A percentile compares a stretch with the other conserved stretches of the same genome.
These are phyloP conservation scores for Stegostoma tigrinum DNA, from an alignment of 2,113 vertebrate genomes.

Conservation along the genomic window DNA sequence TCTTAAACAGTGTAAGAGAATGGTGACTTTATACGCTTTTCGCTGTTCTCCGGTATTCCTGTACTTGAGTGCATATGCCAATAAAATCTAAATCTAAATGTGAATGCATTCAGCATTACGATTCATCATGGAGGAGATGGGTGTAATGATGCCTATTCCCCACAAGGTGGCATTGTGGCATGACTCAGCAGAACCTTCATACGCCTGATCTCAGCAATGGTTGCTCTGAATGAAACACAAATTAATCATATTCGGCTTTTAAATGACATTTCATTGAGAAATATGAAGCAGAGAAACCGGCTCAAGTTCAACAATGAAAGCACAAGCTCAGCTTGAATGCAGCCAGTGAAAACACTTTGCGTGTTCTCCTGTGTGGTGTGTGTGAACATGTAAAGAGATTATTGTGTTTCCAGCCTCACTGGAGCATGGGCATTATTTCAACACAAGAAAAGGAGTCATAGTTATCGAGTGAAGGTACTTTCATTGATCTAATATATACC, in stretches of 20 bases:
- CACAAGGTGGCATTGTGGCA: neutral
- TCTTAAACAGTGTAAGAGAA: too few species aligned
- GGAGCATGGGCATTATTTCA: neutral
- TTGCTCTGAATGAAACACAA: neutral
- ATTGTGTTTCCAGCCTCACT: neutral
- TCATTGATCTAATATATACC: neutral
- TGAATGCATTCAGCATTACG: neutral
- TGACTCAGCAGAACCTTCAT: neutral
- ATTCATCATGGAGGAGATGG: neutral
- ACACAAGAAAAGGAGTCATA: neutral
- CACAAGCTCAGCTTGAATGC: neutral
- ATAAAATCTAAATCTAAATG: too few species aligned
- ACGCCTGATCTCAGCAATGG: neutral
- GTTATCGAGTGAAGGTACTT: neutral
- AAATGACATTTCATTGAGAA: neutral
- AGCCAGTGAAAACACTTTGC: neutral
- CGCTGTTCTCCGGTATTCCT: too few species aligned
- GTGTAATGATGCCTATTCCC: neutral
- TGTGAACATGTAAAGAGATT: neutral
- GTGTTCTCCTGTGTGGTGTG: neutral
- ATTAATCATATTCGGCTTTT: neutral
- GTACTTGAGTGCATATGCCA: too few species aligned
- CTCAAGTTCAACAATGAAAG: neutral
- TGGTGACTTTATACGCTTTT: too few species aligned
- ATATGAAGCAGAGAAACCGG: neutral